These are phyloP conservation scores for Cynopterus sphinx DNA, from an alignment of 2,797 vertebrate genomes.

Conservation along the genomic window DNA sequence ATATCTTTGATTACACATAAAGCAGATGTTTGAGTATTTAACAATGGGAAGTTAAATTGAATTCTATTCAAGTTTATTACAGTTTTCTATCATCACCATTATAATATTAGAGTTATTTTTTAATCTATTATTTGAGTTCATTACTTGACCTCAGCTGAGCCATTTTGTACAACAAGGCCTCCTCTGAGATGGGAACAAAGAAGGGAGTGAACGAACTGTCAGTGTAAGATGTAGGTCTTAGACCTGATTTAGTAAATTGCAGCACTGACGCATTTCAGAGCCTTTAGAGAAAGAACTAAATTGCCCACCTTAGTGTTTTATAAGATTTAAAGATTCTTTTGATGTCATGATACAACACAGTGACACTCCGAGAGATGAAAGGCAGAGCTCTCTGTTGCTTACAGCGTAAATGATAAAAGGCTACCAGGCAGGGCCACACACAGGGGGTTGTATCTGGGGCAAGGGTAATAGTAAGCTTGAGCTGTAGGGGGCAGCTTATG, in stretches of 20 bases:
- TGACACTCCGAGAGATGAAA: not conserved
- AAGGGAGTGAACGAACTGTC: not conserved
- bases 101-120: not conserved
- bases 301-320: not conserved
- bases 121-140: conserved; percentile 1
- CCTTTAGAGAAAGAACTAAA: conserved; percentile 4
- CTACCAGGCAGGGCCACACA: not conserved
- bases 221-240: not conserved
- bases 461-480: not conserved
- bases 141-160: not conserved
- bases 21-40: not conserved
- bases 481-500: not conserved
- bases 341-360: not conserved
- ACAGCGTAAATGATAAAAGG: not conserved
- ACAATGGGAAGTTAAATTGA: not conserved
- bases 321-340: not conserved
- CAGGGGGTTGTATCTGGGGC: not conserved
- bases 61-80: not conserved
- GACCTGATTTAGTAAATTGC: not conserved
- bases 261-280: not conserved
- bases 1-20: not conserved
- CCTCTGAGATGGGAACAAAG: not conserved
- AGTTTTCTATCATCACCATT: not conserved
- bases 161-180: not conserved
- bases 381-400: not conserved